phyloP scores from a whole-genome alignment of 2,113 vertebrate species.

The Emydocephalus ijimae region DNA sequence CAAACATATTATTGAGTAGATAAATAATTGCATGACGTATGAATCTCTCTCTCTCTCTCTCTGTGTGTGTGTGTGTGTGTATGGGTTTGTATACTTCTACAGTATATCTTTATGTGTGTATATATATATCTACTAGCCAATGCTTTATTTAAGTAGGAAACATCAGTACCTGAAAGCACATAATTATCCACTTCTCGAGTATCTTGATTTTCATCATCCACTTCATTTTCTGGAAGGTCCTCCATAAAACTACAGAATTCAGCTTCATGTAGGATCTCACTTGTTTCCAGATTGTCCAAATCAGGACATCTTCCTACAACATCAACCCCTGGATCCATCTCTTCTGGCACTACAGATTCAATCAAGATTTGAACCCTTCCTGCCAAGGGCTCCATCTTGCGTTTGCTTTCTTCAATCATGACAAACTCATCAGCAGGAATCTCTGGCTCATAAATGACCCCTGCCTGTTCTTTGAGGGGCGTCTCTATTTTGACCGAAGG shows the following conservation, averaged over 20 bases:
- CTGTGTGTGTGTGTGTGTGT: not conserved
- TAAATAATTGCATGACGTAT: not conserved
- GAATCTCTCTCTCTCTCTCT: not conserved
- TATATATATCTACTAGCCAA: not conserved
- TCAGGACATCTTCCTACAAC: constrained; percentile 12
- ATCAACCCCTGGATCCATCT: not conserved
- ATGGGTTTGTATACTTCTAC: not conserved
- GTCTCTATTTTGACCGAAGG: constrained; percentile 39
- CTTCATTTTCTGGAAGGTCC: fast-evolving
- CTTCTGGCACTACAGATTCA: constrained; percentile 53
- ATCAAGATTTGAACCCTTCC: constrained; percentile 64
- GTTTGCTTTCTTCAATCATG: constrained; percentile 9
- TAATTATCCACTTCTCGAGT: constrained; percentile 34
- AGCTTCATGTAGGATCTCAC: constrained; percentile 28
- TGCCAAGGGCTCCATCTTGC: not conserved
- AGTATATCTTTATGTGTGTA: not conserved
- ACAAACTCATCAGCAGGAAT: constrained; percentile 10
- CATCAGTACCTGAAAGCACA: constrained; percentile 54
- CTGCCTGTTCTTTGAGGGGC: constrained; percentile 14
- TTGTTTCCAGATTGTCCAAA: constrained; percentile 30
- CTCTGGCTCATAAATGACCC: constrained; percentile 21
- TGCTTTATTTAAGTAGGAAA: not conserved
- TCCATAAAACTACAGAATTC: not conserved
- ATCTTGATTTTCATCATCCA: not conserved
- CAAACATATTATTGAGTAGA: not conserved